Percentiles rank a stretch among this genome's conserved stretches.
These are phyloP conservation scores for Apolygus lucorum DNA, from an alignment of 1,140 invertebrate species.

Conservation along the genomic window DNA sequence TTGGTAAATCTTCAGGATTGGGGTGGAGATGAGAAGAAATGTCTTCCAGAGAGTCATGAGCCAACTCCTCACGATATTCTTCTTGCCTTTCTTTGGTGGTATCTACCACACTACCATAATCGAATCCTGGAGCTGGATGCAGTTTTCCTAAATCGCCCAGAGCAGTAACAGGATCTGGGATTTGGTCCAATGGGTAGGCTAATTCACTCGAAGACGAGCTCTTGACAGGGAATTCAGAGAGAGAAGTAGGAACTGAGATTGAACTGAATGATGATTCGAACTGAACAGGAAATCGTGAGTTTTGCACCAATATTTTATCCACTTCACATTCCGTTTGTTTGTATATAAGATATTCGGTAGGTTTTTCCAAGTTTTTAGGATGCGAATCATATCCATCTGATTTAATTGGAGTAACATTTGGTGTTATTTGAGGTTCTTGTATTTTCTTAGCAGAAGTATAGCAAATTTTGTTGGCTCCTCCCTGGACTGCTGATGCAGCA, in stretches of 20 bases:
- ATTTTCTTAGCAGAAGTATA: too few relatives aligned
- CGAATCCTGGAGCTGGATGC: neutral
- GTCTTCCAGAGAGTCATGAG: too few relatives aligned
- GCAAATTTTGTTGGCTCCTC: too few relatives aligned
- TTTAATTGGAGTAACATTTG: too few relatives aligned
- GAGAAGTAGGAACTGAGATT: neutral
- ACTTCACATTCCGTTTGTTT: neutral
- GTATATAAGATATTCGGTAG: neutral
- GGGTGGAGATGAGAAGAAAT: neutral
- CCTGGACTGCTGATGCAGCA: too few relatives aligned
- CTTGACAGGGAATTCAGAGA: neutral
- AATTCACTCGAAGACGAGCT: neutral
- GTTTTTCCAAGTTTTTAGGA: neutral
- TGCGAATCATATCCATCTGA: neutral
- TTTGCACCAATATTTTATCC: neutral
- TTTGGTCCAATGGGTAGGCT: neutral
- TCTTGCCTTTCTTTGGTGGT: neutral
- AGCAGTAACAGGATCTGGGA: too few relatives aligned
- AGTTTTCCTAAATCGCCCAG: neutral
- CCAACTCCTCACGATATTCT: neutral
- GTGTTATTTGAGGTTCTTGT: neutral
- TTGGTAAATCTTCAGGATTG: neutral
- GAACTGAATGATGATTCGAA: neutral
- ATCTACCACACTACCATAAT: neutral
- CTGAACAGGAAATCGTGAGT: neutral